Percentiles rank a stretch among this genome's conserved stretches.
Evolutionary conservation across 1,140 invertebrate genomes (phyloP).

Genomic region (Drosophila insularis): DNA sequence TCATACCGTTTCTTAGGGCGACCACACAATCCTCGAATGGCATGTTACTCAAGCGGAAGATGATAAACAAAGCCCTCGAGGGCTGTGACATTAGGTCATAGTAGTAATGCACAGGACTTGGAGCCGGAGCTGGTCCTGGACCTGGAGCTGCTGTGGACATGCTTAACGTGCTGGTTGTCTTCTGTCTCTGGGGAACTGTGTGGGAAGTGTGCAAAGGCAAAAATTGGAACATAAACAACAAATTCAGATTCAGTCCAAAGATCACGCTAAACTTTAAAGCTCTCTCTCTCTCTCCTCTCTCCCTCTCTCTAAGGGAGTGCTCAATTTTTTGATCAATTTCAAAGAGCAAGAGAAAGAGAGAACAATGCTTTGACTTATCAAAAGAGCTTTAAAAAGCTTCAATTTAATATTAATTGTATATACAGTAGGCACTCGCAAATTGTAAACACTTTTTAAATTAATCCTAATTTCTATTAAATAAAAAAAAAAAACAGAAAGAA

Average conservation of each 20-base stretch:
- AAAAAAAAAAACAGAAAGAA: no score
- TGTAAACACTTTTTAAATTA: no score
- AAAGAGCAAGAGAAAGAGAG: not conserved
- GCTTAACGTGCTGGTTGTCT: slow-evolving; percentile 26
- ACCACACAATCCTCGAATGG: slow-evolving; percentile 85
- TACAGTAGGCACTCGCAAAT: no score
- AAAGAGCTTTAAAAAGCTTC: no score
- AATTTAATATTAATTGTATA: no score
- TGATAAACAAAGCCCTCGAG: slow-evolving; percentile 88
- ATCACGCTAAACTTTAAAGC: slow-evolving; percentile 33
- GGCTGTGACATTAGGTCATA: slow-evolving; percentile 91
- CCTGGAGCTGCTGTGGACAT: slow-evolving; percentile 15
- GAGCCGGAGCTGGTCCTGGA: slow-evolving; percentile 17
- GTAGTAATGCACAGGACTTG: slow-evolving; percentile 85
- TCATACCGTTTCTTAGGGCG: slow-evolving; percentile 85
- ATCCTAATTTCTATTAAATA: no score
- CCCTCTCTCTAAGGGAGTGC: no score
- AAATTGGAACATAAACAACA: not conserved
- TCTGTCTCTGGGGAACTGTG: slow-evolving; percentile 32
- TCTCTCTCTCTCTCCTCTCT: not conserved
- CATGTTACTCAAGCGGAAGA: slow-evolving; percentile 86
- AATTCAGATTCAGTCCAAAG: slow-evolving; percentile 45
- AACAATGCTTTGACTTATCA: no score
- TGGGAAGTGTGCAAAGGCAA: not conserved
- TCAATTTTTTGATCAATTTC: no score